Evolutionary conservation across 1,140 invertebrate species (phyloP), one percentile per base, ranked within the genome.

Genomic region (Tachypleus tridentatus): DNA sequence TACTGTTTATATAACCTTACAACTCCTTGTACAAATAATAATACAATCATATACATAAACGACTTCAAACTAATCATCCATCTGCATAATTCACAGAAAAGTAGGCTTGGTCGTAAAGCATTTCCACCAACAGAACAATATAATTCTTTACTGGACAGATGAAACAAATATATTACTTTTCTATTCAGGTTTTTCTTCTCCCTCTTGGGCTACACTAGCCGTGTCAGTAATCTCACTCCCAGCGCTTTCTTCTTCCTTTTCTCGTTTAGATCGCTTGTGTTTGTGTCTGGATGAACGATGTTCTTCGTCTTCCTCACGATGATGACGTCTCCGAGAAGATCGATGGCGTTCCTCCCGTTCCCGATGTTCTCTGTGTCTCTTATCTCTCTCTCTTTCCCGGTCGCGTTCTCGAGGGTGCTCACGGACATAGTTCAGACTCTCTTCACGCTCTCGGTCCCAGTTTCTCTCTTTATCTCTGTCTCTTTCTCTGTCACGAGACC

Each of bases 231-330:
- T 29, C 29, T 29, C 29, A 29, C 29, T 29, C 29, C 29, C 29
- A 29, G 29, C 29, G 29, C 29, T 54, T 54, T 54, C 53, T 7
- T 70, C 70, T 9, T 71, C 70, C 64, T 71, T 71, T 7, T 71
- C 70, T 51, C 71, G 49, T 63, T 72, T 73, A n/a, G 73, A 71
- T 58, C 70, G 61, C 63, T 73, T 73, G 4, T 70, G 65, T 59
- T 73, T 73, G 53, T 73, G 73, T 4, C 71, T 56, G 4, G 71
- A 71, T 51, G 70, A 70, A 59, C 62, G 60, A 58, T 68, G 63
- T 4, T 68, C 68, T 52, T 47, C 57, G n/a, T 52, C 61, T 59
- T 59, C 50, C 29, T 66, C 52, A n/a, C 66, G 64, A 49, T 61
- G 60, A 57, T 53, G 61, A 9, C 65, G 58, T 7, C 58, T 63